Base-by-base conservation (phyloP, 2,113 vertebrate genomes). In the Microtus pennsylvanicus region DNA sequence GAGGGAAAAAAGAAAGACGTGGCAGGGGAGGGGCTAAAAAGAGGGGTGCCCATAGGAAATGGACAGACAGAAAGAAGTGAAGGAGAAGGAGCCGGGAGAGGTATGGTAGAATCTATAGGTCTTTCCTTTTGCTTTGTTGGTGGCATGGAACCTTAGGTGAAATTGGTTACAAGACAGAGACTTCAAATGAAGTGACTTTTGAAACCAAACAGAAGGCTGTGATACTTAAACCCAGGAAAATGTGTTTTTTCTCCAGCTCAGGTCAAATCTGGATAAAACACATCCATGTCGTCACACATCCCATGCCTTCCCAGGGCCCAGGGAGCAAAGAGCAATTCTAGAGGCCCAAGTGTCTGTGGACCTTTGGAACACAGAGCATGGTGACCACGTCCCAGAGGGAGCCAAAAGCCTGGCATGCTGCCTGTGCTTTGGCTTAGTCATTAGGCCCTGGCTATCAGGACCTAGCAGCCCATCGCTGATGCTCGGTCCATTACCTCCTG, bases 11-110 rank as follows among this genome's bases (percentile, higher is more conserved):
- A 65, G 42, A 65, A 55, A 65, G 45, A 52, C 2, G 14, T 28
- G 14, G 2, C 3, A 21, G 1, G 7, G 28, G 28, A 11, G 0
- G 1, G 35, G 30, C 17, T 1, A 4, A 26, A 21, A n/a, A 42
- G 13, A 47, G 21, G 1, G 50, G 11, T 4, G 3, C 35, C 11
- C 1, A 4, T 24, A 28, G 21, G 33, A 89, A 35, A 19, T 19
- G 24, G 17, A 16, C 2, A 42, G 50, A 38, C 7, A 22, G 42
- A 33, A n/a, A n/a, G 72, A 14, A 61, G 3, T 24, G 13, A 81
- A 65, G 30, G 33, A 26, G 42, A 13, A 9, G 47, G 9, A 52
- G 22, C 14, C n/a, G 3, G n/a, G 1, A 35, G n/a, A 42, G 63
- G 58, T 63, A 11, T 65, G 81, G 81, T 17, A 65, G 14, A 65